Conservation (phyloP, 1,140 invertebrate genomes). For the Cecropterus lyciades region DNA sequence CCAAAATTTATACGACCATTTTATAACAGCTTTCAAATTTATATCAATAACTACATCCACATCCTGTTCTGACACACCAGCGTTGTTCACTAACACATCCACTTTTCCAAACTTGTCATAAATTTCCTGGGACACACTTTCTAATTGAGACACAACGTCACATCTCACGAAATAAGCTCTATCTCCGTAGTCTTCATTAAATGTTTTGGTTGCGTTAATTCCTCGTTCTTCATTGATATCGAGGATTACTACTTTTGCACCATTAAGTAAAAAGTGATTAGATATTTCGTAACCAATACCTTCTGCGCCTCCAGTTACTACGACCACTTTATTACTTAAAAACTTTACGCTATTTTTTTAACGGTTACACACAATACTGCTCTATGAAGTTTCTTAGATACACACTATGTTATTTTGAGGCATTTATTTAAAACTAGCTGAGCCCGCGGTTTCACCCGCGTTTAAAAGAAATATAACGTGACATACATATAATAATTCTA, state of each 20-base stretch:
- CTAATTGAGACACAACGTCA: constrained; percentile 77
- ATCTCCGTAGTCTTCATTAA: constrained; percentile 75
- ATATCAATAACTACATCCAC: constrained; percentile 65
- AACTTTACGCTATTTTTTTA: too few species aligned
- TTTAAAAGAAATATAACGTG: too few species aligned
- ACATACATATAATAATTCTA: too few species aligned
- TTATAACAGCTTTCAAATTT: constrained; percentile 62
- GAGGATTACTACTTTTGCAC: constrained; percentile 64
- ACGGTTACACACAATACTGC: too few species aligned
- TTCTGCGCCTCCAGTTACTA: constrained; percentile 57
- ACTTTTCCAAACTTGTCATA: constrained; percentile 75
- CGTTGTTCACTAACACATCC: constrained; percentile 87
- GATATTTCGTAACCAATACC: constrained; percentile 62
- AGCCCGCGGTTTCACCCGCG: too few species aligned
- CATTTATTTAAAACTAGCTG: too few species aligned
- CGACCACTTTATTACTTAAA: constrained; percentile 58
- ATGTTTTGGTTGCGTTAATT: constrained; percentile 51
- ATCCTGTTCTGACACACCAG: constrained; percentile 84
- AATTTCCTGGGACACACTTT: constrained; percentile 67
- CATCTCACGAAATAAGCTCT: constrained; percentile 74
- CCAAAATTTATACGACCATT: constrained; percentile 66
- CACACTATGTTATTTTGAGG: too few species aligned
- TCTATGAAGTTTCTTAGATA: too few species aligned
- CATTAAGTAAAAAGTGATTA: constrained; percentile 54
- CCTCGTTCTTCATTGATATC: constrained; percentile 67